phyloP scores from a whole-genome alignment of 2,797 vertebrate species.

The Sebastiscus tertius region DNA sequence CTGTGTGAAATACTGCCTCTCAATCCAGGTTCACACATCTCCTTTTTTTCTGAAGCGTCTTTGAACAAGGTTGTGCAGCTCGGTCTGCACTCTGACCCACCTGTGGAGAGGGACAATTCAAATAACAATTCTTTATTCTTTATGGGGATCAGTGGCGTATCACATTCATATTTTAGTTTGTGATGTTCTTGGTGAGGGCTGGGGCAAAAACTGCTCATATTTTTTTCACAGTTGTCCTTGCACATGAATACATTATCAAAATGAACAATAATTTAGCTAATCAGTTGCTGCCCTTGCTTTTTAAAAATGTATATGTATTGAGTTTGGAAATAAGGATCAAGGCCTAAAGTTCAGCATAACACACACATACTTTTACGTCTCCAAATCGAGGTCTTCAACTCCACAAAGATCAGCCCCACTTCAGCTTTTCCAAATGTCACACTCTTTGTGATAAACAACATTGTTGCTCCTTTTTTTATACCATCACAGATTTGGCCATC shows the following conservation, averaged over 20 bases:
- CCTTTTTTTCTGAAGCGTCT: not conserved
- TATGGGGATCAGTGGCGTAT: not conserved
- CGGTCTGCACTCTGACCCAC: not conserved
- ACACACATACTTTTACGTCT: not conserved
- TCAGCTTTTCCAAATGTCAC: conserved; percentile 33
- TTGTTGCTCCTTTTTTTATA: conserved; percentile 1
- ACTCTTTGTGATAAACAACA: conserved; percentile 10
- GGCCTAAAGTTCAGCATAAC: not conserved
- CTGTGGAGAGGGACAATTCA: not conserved
- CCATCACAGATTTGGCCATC: not conserved
- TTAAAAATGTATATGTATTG: not conserved
- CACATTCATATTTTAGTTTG: not conserved
- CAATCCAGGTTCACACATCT: not conserved
- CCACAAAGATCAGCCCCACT: not conserved
- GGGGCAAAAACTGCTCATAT: not conserved
- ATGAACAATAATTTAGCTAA: not conserved
- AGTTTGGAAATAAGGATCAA: not conserved
- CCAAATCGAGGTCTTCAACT: not conserved
- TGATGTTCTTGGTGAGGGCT: not conserved
- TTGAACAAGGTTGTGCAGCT: not conserved
- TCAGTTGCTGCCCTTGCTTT: not conserved
- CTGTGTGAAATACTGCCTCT: not conserved
- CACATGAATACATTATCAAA: not conserved
- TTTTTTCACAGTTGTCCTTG: not conserved
- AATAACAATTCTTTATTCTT: not conserved